Conservation (phyloP, 2,888 invertebrate species). For the Ptycholaimellus sp. region DNA sequence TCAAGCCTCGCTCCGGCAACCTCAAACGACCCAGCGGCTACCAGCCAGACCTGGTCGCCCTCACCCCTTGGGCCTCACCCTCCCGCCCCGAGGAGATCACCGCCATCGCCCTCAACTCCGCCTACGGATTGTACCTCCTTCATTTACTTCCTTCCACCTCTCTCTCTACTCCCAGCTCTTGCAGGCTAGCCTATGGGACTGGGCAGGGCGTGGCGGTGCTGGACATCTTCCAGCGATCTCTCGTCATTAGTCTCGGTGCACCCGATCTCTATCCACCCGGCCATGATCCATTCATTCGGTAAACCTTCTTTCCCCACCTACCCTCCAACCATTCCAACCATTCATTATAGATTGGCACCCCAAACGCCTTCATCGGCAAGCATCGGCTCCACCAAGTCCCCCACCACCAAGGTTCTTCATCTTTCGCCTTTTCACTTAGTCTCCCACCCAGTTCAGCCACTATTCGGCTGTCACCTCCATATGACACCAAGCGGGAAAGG, state of each 20-base stretch:
- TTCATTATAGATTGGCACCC: too few relatives aligned
- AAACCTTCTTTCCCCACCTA: too few relatives aligned
- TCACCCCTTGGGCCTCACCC: conserved; percentile 44
- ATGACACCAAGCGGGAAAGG: too few relatives aligned
- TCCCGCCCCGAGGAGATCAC: conserved; percentile 60
- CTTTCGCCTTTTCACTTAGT: too few relatives aligned
- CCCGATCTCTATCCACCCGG: conserved; percentile 80
- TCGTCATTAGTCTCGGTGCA: conserved; percentile 56
- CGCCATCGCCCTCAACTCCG: conserved; percentile 73
- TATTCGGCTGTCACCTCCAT: too few relatives aligned
- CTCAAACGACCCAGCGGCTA: conserved; percentile 78
- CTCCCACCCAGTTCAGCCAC: too few relatives aligned
- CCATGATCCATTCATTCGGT: too few relatives aligned
- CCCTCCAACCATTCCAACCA: too few relatives aligned
- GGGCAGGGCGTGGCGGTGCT: conserved; percentile 81
- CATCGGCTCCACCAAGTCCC: too few relatives aligned
- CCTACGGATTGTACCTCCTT: conserved; percentile 67
- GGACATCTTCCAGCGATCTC: conserved; percentile 62
- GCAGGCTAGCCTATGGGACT: conserved; percentile 84
- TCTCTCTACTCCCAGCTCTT: too few relatives aligned
- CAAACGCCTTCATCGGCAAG: too few relatives aligned
- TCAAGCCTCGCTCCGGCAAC: conserved; percentile 43
- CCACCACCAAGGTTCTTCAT: too few relatives aligned
- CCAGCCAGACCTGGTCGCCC: conserved; percentile 77
- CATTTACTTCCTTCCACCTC: background rate